Conservation (phyloP, 2,888 invertebrate genomes). For the Cyclophora albipunctata region DNA sequence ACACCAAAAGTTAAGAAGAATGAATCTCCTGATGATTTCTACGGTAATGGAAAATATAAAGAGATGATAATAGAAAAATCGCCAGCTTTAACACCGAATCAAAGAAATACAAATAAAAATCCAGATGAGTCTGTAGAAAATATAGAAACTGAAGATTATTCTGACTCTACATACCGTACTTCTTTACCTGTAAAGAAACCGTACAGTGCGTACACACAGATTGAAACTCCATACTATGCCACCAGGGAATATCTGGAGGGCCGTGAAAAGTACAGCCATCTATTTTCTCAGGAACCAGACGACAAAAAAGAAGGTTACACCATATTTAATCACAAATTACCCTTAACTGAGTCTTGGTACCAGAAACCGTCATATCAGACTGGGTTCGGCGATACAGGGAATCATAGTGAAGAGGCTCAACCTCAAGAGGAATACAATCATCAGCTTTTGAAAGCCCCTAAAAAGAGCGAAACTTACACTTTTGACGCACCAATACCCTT, state of each 20-base stretch:
- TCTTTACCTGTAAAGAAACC: constrained; percentile 16
- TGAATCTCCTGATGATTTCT: background rate
- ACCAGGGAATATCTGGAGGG: constrained; percentile 22
- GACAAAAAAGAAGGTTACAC: constrained; percentile 3
- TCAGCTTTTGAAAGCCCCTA: background rate
- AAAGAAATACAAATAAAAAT: background rate
- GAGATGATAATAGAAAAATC: background rate
- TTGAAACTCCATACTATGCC: constrained; percentile 22
- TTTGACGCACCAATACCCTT: constrained; percentile 29
- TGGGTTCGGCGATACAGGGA: constrained; percentile 7
- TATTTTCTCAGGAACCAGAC: constrained; percentile 16
- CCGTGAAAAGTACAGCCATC: constrained; percentile 22
- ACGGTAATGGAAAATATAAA: constrained; percentile 3
- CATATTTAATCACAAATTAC: constrained; percentile 12
- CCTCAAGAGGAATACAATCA: constrained; percentile 4
- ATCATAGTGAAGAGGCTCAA: constrained; percentile 5
- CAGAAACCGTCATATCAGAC: constrained; percentile 13
- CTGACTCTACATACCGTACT: constrained; percentile 19
- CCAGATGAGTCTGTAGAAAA: background rate
- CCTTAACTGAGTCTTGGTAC: constrained; percentile 17
- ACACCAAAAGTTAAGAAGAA: constrained; percentile 16
- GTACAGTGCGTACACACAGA: constrained; percentile 15
- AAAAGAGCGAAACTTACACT: constrained; percentile 15
- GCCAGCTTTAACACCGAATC: background rate
- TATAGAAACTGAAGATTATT: constrained; percentile 1